Conservation (phyloP, 2,888 invertebrate species). For the Dioctria linearis region DNA sequence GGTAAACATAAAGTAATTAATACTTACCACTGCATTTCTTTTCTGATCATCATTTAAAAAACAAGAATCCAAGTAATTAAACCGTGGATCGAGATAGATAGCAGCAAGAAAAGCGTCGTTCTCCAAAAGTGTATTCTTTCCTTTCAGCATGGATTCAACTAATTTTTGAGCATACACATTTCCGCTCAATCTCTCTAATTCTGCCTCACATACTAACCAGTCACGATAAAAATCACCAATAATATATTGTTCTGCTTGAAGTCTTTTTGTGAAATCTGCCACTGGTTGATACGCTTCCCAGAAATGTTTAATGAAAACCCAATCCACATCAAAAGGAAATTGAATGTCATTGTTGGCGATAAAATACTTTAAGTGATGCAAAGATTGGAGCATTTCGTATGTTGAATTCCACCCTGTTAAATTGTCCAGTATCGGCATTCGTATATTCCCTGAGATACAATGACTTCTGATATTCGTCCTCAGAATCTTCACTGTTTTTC, state of each 20-base stretch:
- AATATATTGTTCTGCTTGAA: conserved; percentile 56
- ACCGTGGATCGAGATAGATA: conserved; percentile 59
- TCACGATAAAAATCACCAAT: conserved; percentile 34
- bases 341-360: conserved; percentile 12
- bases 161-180: conserved; percentile 35
- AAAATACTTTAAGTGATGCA: conserved; percentile 18
- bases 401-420: neutral
- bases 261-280: conserved; percentile 54
- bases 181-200: conserved; percentile 51
- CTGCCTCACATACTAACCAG: neutral
- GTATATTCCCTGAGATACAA: neutral
- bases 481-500: neutral
- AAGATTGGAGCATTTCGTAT: neutral
- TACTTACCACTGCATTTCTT: neutral
- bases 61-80: conserved; percentile 58
- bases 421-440: conserved; percentile 48
- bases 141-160: conserved; percentile 36
- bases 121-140: conserved; percentile 52
- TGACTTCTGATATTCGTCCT: no score
- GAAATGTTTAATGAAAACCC: conserved; percentile 58
- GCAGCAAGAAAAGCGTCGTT: conserved; percentile 58
- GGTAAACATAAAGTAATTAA: neutral
- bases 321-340: conserved; percentile 54
- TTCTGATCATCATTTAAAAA: conserved; percentile 57
- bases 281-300: conserved; percentile 57